These are phyloP conservation scores for Patella vulgata DNA, from an alignment of 1,140 invertebrate species.

Conservation along the genomic window DNA sequence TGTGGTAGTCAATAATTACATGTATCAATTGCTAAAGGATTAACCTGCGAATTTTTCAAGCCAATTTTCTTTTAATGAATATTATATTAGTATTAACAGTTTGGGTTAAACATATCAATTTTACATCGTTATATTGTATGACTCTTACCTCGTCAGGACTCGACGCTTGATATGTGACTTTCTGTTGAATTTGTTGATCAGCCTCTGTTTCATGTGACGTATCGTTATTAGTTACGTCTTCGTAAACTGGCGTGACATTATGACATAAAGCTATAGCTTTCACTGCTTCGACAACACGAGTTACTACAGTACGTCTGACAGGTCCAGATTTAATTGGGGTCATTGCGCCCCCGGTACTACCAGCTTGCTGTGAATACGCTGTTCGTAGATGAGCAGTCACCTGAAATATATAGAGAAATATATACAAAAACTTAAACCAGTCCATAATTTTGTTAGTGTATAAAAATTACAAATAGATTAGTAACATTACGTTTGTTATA, in stretches of 20 bases:
- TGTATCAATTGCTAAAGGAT: too few species aligned
- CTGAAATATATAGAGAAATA: slow-evolving; percentile 21
- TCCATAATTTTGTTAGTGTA: too few species aligned
- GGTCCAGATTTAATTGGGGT: slow-evolving; percentile 43
- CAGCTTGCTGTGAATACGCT: slow-evolving; percentile 47
- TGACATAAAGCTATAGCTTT: slow-evolving; percentile 96
- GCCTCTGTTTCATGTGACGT: slow-evolving; percentile 61
- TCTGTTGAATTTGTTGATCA: slow-evolving; percentile 60
- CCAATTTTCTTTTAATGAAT: too few species aligned
- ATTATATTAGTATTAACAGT: too few species aligned
- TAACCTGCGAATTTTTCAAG: too few species aligned
- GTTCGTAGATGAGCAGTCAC: slow-evolving; percentile 55
- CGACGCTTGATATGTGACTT: slow-evolving; percentile 82
- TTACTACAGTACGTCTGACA: slow-evolving; percentile 72
- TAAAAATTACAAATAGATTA: neutral
- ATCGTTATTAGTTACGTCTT: slow-evolving; percentile 67
- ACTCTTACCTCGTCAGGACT: slow-evolving; percentile 93
- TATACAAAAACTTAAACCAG: too few species aligned
- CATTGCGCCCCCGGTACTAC: slow-evolving; percentile 27
- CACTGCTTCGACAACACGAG: slow-evolving; percentile 88
- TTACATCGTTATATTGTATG: too few species aligned
- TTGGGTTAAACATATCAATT: too few species aligned
- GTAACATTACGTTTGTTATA: too few species aligned
- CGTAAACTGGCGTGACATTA: slow-evolving; percentile 98
- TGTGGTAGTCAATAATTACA: too few species aligned